Conservation (phyloP, 2,797 vertebrate species). For the Nothura maculosa region DNA sequence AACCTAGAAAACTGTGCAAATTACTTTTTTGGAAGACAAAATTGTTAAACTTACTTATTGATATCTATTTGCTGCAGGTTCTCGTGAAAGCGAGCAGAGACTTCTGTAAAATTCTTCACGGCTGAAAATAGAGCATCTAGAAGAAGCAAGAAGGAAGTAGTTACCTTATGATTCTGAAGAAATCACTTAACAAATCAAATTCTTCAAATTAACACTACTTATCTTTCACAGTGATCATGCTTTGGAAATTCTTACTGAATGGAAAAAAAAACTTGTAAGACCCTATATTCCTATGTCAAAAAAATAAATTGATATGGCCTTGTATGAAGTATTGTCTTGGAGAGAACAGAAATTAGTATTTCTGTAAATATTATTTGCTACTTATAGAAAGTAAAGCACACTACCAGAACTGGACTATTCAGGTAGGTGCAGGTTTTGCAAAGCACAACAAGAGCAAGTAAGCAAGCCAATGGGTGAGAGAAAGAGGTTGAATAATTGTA, state of each 20-base stretch:
- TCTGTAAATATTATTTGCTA: not conserved
- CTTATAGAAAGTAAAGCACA: not conserved
- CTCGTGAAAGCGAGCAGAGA: constrained; percentile 84
- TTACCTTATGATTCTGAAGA: not conserved
- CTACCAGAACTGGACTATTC: not conserved
- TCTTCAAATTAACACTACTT: not conserved
- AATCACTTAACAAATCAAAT: not conserved
- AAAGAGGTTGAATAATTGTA: accelerated
- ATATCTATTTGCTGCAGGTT: constrained; percentile 83
- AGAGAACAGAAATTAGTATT: not conserved
- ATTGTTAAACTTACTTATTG: constrained; percentile 83
- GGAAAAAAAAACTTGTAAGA: not conserved
- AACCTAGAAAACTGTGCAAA: not conserved
- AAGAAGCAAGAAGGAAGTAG: not conserved
- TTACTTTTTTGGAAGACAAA: not conserved
- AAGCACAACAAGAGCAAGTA: not conserved
- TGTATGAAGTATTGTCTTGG: not conserved
- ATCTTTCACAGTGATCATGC: not conserved
- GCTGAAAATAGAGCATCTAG: constrained; percentile 93
- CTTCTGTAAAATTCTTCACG: constrained; percentile 88
- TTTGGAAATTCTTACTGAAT: not conserved
- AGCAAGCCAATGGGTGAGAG: not conserved
- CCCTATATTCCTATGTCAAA: not conserved
- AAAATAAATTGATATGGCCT: not conserved
- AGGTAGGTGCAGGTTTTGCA: not conserved